These are phyloP conservation scores for Zaprionus capensis DNA, from an alignment of 1,140 invertebrate genomes.

Conservation along the genomic window DNA sequence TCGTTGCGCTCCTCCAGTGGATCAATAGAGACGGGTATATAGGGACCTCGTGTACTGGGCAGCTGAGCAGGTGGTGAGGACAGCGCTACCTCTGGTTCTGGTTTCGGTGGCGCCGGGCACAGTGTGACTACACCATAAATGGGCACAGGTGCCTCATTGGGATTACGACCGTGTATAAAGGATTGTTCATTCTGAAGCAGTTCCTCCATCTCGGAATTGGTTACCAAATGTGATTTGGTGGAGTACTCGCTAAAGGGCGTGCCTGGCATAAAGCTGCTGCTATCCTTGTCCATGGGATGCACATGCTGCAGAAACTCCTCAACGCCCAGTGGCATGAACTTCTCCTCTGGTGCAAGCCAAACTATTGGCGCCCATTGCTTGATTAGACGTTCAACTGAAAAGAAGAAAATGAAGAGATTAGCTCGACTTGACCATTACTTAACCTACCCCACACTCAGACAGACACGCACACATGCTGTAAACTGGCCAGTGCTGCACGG, in stretches of 20 bases:
- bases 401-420: constrained; percentile 35
- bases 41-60: constrained; percentile 65
- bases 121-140: constrained; percentile 86
- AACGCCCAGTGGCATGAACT: constrained; percentile 87
- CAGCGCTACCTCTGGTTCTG: constrained; percentile 5
- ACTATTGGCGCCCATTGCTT: constrained; percentile 88
- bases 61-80: constrained; percentile 17
- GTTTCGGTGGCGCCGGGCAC: constrained; percentile 46
- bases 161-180: constrained; percentile 87
- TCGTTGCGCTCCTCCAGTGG: constrained; percentile 67
- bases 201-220: constrained; percentile 85
- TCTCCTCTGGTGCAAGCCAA: constrained; percentile 87
- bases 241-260: constrained; percentile 77
- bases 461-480: constrained; percentile 1
- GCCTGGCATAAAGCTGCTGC: constrained; percentile 62
- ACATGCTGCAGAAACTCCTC: constrained; percentile 87
- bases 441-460: constrained; percentile 19
- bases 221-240: constrained; percentile 85
- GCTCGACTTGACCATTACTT: constrained; percentile 44
- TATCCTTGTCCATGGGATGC: constrained; percentile 83
- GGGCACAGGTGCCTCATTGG: constrained; percentile 85
- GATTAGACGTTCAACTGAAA: constrained; percentile 85
- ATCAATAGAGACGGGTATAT: constrained; percentile 77
- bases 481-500: constrained; percentile 36
- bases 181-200: constrained; percentile 86